A percentile compares a stretch with the other conserved stretches of the same genome.
Conservation (phyloP, 2,888 invertebrate species). For the Harpagoxenus sublaevis region DNA sequence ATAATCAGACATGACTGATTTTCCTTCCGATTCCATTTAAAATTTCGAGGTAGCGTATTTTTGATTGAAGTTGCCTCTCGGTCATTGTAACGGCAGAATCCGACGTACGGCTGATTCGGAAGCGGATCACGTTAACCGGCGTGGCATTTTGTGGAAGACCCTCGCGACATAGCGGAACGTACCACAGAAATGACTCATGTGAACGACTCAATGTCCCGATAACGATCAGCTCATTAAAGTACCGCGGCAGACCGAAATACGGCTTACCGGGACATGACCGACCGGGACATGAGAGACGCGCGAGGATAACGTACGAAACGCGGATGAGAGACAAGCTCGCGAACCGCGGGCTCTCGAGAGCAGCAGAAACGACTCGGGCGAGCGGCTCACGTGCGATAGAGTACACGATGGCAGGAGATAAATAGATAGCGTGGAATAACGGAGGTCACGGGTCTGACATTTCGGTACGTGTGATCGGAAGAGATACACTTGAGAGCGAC, state of each 20-base stretch:
- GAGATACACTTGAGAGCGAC: conserved; percentile 73
- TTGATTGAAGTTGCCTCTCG: neutral
- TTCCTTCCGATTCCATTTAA: neutral
- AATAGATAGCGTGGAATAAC: conserved; percentile 57
- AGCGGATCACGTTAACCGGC: conserved; percentile 62
- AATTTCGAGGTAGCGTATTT: neutral
- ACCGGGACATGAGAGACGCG: too few species aligned
- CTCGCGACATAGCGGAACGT: conserved; percentile 26
- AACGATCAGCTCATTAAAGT: conserved; percentile 85
- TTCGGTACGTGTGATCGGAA: conserved; percentile 82
- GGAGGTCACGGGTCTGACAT: conserved; percentile 82
- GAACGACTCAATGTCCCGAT: conserved; percentile 79
- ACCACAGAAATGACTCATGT: conserved; percentile 81
- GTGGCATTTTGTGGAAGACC: conserved; percentile 48
- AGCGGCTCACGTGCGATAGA: conserved; percentile 52
- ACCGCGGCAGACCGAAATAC: conserved; percentile 74
- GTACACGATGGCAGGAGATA: conserved; percentile 60
- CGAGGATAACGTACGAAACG: conserved; percentile 68
- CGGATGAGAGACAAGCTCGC: conserved; percentile 61
- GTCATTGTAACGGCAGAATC: neutral
- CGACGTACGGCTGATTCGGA: conserved; percentile 26
- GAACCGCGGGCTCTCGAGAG: conserved; percentile 27
- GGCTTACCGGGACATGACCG: conserved; percentile 61
- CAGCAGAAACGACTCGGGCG: conserved; percentile 34
- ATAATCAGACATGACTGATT: neutral